Evolutionary conservation across 2,888 invertebrate genomes (phyloP).

Genomic region (Cephus pulcher): DNA sequence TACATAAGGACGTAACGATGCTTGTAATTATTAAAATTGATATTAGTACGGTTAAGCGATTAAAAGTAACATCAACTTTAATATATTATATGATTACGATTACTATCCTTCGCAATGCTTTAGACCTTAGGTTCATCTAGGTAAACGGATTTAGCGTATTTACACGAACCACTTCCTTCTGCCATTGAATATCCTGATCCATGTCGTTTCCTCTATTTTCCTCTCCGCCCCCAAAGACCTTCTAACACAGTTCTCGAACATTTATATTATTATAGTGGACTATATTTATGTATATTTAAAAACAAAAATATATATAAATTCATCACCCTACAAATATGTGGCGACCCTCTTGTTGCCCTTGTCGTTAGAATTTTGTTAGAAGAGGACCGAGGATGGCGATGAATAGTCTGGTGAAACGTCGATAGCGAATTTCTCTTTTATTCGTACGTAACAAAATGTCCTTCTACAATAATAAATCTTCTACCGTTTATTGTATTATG

Average conservation of each 20-base stretch:
- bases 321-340: slow-evolving; percentile 35
- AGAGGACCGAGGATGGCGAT: neutral
- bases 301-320: slow-evolving; percentile 48
- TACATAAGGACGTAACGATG: slow-evolving; percentile 64
- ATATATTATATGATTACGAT: slow-evolving; percentile 60
- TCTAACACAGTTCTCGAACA: slow-evolving; percentile 41
- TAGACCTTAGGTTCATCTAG: slow-evolving; percentile 55
- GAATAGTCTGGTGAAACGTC: no score
- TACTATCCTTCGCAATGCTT: slow-evolving; percentile 57
- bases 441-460: slow-evolving; percentile 42
- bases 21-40: slow-evolving; percentile 66
- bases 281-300: slow-evolving; percentile 60
- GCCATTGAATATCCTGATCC: neutral
- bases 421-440: neutral
- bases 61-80: slow-evolving; percentile 64
- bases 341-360: neutral
- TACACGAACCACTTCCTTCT: slow-evolving; percentile 26
- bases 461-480: slow-evolving; percentile 31
- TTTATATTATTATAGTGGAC: slow-evolving; percentile 55
- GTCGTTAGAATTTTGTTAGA: neutral
- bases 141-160: slow-evolving; percentile 41
- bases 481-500: slow-evolving; percentile 34
- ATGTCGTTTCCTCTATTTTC: neutral
- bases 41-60: slow-evolving; percentile 65
- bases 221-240: slow-evolving; percentile 21